phyloP scores from a whole-genome alignment of 2,113 vertebrate genomes.

The Semnornis frantzii region DNA sequence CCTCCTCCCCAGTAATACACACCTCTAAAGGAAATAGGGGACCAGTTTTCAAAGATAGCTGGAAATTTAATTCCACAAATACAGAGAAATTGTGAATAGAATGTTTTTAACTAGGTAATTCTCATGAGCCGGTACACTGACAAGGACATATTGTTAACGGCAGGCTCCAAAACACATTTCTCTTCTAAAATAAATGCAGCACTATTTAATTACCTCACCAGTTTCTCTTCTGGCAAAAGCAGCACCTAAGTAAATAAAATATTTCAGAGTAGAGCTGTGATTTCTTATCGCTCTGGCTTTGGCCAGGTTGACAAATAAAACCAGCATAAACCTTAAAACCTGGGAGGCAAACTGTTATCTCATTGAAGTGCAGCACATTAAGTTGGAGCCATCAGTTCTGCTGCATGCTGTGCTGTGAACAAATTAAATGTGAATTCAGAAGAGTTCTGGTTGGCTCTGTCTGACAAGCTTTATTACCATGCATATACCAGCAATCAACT shows the following conservation, averaged over 20 bases:
- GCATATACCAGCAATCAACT: conserved; percentile 42
- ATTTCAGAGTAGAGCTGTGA: conserved; percentile 22
- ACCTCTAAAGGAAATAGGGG: neutral
- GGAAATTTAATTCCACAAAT: conserved; percentile 2
- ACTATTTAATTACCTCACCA: conserved; percentile 8
- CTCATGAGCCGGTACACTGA: neutral
- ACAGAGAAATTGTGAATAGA: neutral
- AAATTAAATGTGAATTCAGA: conserved; percentile 72
- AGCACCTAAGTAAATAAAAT: conserved; percentile 40
- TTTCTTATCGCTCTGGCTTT: conserved; percentile 34
- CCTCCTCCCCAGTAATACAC: neutral
- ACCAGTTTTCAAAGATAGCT: neutral
- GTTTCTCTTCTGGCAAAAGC: neutral
- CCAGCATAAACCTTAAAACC: conserved; percentile 57
- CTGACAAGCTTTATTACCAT: conserved; percentile 44
- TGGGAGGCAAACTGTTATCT: conserved; percentile 66
- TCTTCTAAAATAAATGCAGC: neutral
- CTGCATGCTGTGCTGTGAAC: conserved; percentile 62
- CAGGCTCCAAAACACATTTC: neutral
- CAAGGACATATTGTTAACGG: conserved; percentile 10
- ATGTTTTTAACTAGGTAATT: conserved; percentile 9
- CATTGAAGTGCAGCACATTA: conserved; percentile 75
- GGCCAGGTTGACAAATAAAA: conserved; percentile 68
- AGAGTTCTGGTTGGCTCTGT: conserved; percentile 41
- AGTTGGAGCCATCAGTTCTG: conserved; percentile 66